Evolutionary conservation across 1,140 invertebrate genomes (phyloP).

Genomic region (Thaumetopoea pityocampa): DNA sequence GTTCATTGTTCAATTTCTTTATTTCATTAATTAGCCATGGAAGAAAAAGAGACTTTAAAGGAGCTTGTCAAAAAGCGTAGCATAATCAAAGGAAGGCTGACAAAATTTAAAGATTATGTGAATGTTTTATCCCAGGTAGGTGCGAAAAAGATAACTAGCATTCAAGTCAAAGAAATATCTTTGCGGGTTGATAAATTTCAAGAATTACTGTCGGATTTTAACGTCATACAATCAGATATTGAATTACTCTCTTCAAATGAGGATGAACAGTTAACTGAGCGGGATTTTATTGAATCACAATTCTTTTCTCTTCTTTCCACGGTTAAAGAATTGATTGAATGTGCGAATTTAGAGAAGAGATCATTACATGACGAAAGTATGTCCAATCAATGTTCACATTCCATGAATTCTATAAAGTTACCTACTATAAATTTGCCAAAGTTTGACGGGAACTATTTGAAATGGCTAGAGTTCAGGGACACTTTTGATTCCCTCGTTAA

Average conservation of each 20-base stretch:
- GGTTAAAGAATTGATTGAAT: background rate
- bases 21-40: too few relatives aligned
- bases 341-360: background rate
- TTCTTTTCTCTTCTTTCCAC: constrained; percentile 3
- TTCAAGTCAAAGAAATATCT: constrained; percentile 3
- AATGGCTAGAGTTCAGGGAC: too few relatives aligned
- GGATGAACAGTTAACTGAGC: constrained; percentile 1
- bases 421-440: constrained; percentile 26
- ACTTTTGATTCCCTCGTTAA: too few relatives aligned
- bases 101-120: constrained; percentile 4
- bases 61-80: too few relatives aligned
- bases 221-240: constrained; percentile 1
- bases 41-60: too few relatives aligned
- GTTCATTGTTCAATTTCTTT: too few relatives aligned
- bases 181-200: constrained; percentile 5
- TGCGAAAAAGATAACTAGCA: too few relatives aligned
- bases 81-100: constrained; percentile 3
- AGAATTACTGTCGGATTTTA: constrained; percentile 8
- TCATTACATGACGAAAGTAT: too few relatives aligned
- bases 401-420: too few relatives aligned
- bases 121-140: background rate
- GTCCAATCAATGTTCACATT: too few relatives aligned
- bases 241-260: background rate
- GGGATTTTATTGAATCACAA: constrained; percentile 1
- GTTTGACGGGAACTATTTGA: constrained; percentile 24